Evolutionary conservation across 2,888 invertebrate species (phyloP).

Genomic region (Anticlea derivata): DNA sequence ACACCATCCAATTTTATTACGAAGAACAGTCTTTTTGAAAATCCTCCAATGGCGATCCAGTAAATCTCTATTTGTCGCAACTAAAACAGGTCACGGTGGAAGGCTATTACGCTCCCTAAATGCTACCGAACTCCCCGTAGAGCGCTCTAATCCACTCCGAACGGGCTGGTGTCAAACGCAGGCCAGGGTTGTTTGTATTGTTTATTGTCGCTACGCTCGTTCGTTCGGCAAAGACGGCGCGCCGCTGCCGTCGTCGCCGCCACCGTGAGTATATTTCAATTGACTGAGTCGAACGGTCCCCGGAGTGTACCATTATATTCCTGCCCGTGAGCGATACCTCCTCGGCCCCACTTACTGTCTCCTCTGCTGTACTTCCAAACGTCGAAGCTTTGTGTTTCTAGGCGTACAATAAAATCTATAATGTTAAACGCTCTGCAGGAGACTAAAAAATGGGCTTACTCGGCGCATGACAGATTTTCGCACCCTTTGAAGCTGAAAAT

Average conservation of each 20-base stretch:
- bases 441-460: slow-evolving; percentile 34
- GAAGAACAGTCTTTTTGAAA: slow-evolving; percentile 64
- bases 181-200: slow-evolving; percentile 82
- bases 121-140: slow-evolving; percentile 80
- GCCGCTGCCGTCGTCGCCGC: slow-evolving; percentile 48
- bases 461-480: slow-evolving; percentile 34
- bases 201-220: slow-evolving; percentile 80
- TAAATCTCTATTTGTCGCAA: slow-evolving; percentile 84
- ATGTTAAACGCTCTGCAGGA: slow-evolving; percentile 31
- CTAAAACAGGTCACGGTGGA: slow-evolving; percentile 82
- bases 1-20: slow-evolving; percentile 78
- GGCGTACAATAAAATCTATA: slow-evolving; percentile 36
- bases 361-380: slow-evolving; percentile 48
- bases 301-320: slow-evolving; percentile 59
- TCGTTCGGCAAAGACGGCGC: slow-evolving; percentile 73
- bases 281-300: slow-evolving; percentile 64
- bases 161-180: slow-evolving; percentile 83
- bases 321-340: slow-evolving; percentile 53
- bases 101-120: slow-evolving; percentile 82
- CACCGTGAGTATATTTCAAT: slow-evolving; percentile 74
- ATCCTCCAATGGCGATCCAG: slow-evolving; percentile 72
- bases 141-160: slow-evolving; percentile 81
- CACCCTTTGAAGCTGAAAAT: slow-evolving; percentile 38
- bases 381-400: slow-evolving; percentile 35
- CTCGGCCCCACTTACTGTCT: slow-evolving; percentile 61